These are phyloP conservation scores for Microctenopoma steveboyesi DNA, from an alignment of 2,797 vertebrate species.

Conservation along the genomic window DNA sequence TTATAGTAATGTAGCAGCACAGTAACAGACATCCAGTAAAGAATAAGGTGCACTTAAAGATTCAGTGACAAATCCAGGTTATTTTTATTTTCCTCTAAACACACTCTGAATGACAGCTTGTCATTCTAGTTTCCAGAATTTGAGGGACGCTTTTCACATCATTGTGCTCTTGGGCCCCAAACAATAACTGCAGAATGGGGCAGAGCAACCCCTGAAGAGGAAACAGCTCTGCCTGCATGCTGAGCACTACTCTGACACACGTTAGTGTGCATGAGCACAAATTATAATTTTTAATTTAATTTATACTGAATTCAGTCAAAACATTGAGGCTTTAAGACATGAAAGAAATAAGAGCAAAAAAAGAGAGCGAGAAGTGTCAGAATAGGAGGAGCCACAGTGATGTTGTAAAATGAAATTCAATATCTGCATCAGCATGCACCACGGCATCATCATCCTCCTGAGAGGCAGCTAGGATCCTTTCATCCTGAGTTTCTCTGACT, in stretches of 20 bases:
- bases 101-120: conserved; percentile 37
- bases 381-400: conserved; percentile 24
- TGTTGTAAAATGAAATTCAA: conserved; percentile 55
- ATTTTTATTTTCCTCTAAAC: conserved; percentile 53
- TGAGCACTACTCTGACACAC: conserved; percentile 30
- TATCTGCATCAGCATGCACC: conserved; percentile 67
- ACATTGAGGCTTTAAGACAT: conserved; percentile 15
- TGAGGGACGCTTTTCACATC: conserved; percentile 54
- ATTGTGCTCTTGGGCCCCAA: conserved; percentile 45
- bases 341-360: conserved; percentile 9
- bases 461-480: conserved; percentile 64
- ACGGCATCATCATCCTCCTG: conserved; percentile 60
- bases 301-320: conserved; percentile 19
- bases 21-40: conserved; percentile 11
- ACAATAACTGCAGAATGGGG: conserved; percentile 69
- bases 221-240: conserved; percentile 30
- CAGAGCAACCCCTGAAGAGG: conserved; percentile 34
- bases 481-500: conserved; percentile 52
- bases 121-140: conserved; percentile 54
- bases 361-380: conserved; percentile 10
- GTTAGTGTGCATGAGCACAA: conserved; percentile 14
- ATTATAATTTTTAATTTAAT: too few relatives aligned
- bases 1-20: conserved; percentile 33
- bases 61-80: conserved; percentile 35
- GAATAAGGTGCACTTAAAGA: background rate